Conservation (phyloP, 2,113 vertebrate species). For the Leptobrachium ailaonicum region DNA sequence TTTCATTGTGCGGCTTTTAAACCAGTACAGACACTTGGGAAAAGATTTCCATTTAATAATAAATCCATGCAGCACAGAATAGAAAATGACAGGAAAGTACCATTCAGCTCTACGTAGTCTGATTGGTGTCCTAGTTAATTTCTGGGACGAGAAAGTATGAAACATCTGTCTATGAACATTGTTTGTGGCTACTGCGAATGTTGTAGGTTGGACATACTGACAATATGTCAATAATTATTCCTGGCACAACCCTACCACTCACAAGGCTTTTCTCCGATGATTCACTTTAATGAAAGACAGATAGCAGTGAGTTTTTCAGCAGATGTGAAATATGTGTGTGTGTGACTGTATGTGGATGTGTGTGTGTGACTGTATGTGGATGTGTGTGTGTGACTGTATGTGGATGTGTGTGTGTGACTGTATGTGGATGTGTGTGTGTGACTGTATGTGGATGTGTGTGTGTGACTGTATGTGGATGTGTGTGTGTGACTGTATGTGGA, state of each 20-base stretch:
- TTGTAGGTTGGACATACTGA: conserved; percentile 62
- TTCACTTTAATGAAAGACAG: conserved; percentile 71
- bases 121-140: conserved; percentile 44
- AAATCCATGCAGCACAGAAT: not conserved
- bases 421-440: too few species aligned
- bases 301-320: conserved; percentile 69
- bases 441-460: too few species aligned
- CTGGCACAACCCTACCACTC: conserved; percentile 57
- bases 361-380: too few species aligned
- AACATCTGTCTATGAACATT: conserved; percentile 55
- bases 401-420: too few species aligned
- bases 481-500: too few species aligned
- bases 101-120: conserved; percentile 44
- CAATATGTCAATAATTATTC: conserved; percentile 73
- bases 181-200: conserved; percentile 67
- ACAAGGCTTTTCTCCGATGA: conserved; percentile 60
- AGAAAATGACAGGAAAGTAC: conserved; percentile 19
- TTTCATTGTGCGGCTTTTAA: not conserved
- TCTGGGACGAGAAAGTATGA: conserved; percentile 46
- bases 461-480: too few species aligned
- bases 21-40: not conserved
- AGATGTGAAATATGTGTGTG: conserved; percentile 61
- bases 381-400: too few species aligned
- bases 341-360: too few species aligned
- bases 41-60: conserved; percentile 18